These are phyloP conservation scores for Danio kyathit DNA, from an alignment of 2,797 vertebrate species.

Conservation along the genomic window DNA sequence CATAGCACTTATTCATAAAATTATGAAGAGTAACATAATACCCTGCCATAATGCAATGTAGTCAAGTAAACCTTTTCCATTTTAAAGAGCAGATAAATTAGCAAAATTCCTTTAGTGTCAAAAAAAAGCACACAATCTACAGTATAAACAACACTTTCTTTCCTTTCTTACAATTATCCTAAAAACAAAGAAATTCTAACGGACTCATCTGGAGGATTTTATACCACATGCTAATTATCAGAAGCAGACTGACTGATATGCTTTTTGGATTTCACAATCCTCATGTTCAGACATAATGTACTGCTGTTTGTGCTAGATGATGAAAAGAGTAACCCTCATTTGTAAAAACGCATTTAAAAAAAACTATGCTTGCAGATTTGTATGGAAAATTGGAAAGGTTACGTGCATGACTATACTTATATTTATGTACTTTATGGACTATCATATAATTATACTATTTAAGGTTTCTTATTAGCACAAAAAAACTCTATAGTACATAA, in stretches of 20 bases:
- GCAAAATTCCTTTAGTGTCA: conserved; percentile 5
- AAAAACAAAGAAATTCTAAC: not conserved
- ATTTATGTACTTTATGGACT: too few relatives aligned
- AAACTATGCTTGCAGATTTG: not conserved
- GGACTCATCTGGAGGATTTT: conserved; percentile 3
- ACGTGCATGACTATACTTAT: too few relatives aligned
- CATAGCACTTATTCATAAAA: not conserved
- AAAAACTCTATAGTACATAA: too few relatives aligned
- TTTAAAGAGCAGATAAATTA: conserved; percentile 7
- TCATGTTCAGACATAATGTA: conserved; percentile 1
- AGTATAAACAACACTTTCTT: not conserved
- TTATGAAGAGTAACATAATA: not conserved
- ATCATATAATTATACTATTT: too few relatives aligned
- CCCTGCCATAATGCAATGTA: not conserved
- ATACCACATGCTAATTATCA: not conserved
- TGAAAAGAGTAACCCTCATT: not conserved
- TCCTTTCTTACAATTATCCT: not conserved
- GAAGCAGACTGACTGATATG: not conserved
- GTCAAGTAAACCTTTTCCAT: not conserved
- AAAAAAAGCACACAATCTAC: not conserved
- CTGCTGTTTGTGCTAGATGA: not conserved
- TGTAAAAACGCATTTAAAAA: not conserved
- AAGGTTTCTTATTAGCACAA: too few relatives aligned
- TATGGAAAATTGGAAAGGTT: too few relatives aligned
- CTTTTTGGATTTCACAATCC: not conserved